These are phyloP conservation scores for Spisula subtruncata DNA, from an alignment of 2,888 invertebrate genomes.

Conservation along the genomic window DNA sequence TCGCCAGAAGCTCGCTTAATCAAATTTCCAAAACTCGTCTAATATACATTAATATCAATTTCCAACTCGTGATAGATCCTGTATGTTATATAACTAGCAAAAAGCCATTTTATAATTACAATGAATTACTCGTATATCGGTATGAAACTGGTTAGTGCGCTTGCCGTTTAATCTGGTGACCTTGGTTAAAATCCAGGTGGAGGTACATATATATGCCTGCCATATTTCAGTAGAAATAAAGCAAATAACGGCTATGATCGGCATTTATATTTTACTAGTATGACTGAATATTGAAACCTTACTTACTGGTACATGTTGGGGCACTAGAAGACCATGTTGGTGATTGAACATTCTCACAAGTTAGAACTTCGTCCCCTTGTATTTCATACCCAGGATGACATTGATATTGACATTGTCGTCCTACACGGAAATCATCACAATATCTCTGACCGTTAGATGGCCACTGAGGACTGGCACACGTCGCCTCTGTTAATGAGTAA, in stretches of 20 bases:
- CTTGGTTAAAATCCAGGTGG: no score
- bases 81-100: no score
- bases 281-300: neutral
- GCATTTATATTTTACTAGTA: no score
- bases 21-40: neutral
- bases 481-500: neutral
- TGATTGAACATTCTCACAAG: slow-evolving; percentile 38
- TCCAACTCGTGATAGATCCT: neutral
- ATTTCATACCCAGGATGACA: slow-evolving; percentile 50
- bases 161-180: no score
- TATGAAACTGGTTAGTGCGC: no score
- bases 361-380: slow-evolving; percentile 24
- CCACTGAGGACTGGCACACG: slow-evolving; percentile 14
- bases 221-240: no score
- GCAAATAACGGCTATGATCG: no score
- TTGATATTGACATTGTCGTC: slow-evolving; percentile 30
- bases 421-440: slow-evolving; percentile 22
- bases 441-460: slow-evolving; percentile 9
- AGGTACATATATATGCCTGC: no score
- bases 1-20: neutral
- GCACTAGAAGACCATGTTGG: slow-evolving; percentile 37
- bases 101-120: no score
- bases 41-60: neutral
- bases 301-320: slow-evolving; percentile 51
- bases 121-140: no score